Evolutionary conservation across 2,888 invertebrate genomes (phyloP), one percentile per base, ranked within the genome.

Genomic region (Volucella zonaria): DNA sequence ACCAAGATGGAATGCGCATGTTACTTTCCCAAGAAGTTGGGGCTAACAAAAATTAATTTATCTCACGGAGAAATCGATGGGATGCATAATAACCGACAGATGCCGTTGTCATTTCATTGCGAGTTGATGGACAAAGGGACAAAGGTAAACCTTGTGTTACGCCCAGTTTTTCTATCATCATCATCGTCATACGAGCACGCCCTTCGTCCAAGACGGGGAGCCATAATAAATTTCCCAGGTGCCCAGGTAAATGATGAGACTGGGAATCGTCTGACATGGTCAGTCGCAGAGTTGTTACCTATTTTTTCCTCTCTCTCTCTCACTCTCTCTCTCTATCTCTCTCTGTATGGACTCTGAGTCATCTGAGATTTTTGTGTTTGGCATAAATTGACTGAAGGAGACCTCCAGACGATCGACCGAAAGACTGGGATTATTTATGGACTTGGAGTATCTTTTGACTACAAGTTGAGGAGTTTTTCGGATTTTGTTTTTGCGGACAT

Each of bases 241-340:
- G 71, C 67, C 54, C 68, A 23, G 52, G 62, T 79, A 74, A 75
- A 64, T 79, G 79, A 80, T 83, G 58, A 45, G 68, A 66, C 79
- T 83, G 82, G 79, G 79, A 79, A 83, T 70, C 64, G 54, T 66
- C 64, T 49, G 47, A 18, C 47, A 51, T 45, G 71, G 61, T 43
- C 38, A 61, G 45, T 73, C 67, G 64, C 52, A 68, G 79, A 74
- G 68, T 83, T 83, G 82, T 66, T 83, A 83, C 82, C 74, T 70
- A 75, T 83, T 49, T 61, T 62, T 40, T 14, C 6, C 31, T 1
- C 31, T 1, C 15, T 54, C 31, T 54, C 31, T 54, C 3, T n/a
- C n/a, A n/a, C 31, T 1, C 31, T 1, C 15, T 54, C 31, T 54
- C 31, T 54, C 3, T 64, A 23, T 54, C 45, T 12, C 15, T 1